phyloP scores from a whole-genome alignment of 2,888 invertebrate genomes.

The Lycophotia porphyrea region DNA sequence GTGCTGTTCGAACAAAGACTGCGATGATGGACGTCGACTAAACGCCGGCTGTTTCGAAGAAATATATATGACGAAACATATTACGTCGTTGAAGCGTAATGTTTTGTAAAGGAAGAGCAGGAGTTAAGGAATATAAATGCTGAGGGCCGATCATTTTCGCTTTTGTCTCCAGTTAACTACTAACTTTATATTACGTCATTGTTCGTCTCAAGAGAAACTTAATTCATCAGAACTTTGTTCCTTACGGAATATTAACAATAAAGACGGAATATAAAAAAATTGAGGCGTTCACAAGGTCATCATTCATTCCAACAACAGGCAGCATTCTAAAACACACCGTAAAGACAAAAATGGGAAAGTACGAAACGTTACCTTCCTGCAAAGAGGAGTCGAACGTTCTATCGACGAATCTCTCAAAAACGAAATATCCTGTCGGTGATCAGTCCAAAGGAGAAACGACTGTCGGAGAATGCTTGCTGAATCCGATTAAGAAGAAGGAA shows the following conservation, averaged over 20 bases:
- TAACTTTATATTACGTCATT: too few relatives aligned
- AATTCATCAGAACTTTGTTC: background rate
- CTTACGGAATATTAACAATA: background rate
- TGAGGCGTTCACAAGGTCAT: background rate
- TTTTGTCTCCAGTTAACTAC: too few relatives aligned
- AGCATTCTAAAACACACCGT: background rate
- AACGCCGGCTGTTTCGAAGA: slow-evolving; percentile 33
- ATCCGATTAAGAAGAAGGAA: too few relatives aligned
- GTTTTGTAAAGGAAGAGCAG: background rate
- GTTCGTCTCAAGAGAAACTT: background rate
- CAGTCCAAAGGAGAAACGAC: too few relatives aligned
- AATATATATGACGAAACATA: slow-evolving; percentile 39
- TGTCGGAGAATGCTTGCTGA: too few relatives aligned
- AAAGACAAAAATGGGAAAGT: background rate
- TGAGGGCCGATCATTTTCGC: background rate
- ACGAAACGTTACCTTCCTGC: background rate
- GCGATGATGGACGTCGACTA: slow-evolving; percentile 42
- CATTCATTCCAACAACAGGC: background rate
- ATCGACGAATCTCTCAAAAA: too few relatives aligned
- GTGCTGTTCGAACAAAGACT: slow-evolving; percentile 47
- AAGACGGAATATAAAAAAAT: background rate
- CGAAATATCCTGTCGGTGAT: too few relatives aligned
- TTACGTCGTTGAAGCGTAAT: slow-evolving; percentile 44
- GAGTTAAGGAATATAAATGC: background rate
- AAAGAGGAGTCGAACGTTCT: background rate